Conservation (phyloP, 2,113 vertebrate genomes). For the Myrmophylax atrothorax region DNA sequence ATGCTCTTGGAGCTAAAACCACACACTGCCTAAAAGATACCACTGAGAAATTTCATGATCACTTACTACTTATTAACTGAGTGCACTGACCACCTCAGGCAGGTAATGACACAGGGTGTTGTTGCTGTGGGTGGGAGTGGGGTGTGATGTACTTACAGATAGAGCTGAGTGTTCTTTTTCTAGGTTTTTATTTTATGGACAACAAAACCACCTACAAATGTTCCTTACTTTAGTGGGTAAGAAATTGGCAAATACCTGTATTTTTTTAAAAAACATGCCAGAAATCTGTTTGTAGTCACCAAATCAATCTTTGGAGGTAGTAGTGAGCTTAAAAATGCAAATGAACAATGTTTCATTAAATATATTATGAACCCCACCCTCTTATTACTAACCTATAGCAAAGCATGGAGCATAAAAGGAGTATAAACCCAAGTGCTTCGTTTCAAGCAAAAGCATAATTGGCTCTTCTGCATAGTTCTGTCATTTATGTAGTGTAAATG, state of each 20-base stretch:
- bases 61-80: not conserved
- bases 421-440: not conserved
- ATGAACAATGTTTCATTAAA: not conserved
- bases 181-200: not conserved
- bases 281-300: not conserved
- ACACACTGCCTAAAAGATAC: not conserved
- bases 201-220: not conserved
- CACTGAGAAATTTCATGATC: not conserved
- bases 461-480: not conserved
- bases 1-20: not conserved
- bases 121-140: accelerated
- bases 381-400: not conserved
- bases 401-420: not conserved
- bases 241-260: not conserved
- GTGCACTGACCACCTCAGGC: not conserved
- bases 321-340: not conserved
- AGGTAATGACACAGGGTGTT: accelerated
- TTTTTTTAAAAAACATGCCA: not conserved
- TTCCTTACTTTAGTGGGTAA: not conserved
- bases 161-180: not conserved
- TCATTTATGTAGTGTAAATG: not conserved
- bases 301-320: not conserved
- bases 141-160: not conserved
- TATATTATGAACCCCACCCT: not conserved
- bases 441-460: not conserved